These are phyloP conservation scores for Stomorhina lunata DNA, from an alignment of 2,888 invertebrate genomes.

Conservation along the genomic window DNA sequence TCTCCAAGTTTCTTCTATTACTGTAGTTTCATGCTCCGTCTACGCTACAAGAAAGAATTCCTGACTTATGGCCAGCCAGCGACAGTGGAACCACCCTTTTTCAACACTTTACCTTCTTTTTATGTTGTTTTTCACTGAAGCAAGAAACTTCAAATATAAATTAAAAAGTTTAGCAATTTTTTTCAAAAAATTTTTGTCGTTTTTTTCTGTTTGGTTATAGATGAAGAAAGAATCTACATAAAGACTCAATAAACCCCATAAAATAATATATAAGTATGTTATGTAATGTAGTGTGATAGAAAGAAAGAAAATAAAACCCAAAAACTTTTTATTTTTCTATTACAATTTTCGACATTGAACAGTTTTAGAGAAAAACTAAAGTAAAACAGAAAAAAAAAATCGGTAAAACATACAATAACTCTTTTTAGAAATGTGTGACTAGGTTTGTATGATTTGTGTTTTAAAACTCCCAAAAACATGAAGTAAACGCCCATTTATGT, in stretches of 20 bases:
- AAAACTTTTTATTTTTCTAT: conserved; percentile 20
- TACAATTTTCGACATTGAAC: conserved; percentile 33
- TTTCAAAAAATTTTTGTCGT: conserved; percentile 68
- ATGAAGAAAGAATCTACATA: conserved; percentile 65
- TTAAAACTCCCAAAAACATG: conserved; percentile 43
- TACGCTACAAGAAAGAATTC: conserved; percentile 9
- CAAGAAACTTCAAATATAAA: conserved; percentile 78
- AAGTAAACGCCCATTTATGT: conserved; percentile 62
- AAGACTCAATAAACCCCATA: conserved; percentile 65
- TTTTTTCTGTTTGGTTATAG: conserved; percentile 32
- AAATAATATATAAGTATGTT: conserved; percentile 19
- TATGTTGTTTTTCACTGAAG: conserved; percentile 42
- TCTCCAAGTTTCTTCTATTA: background rate
- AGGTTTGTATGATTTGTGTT: conserved; percentile 59
- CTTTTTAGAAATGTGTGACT: background rate
- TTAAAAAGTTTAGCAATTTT: conserved; percentile 78
- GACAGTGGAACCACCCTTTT: conserved; percentile 69
- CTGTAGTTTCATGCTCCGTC: background rate
- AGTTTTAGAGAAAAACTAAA: conserved; percentile 8
- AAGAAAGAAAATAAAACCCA: background rate
- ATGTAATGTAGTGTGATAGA: conserved; percentile 1
- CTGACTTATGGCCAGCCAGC: conserved; percentile 53
- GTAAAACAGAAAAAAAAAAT: background rate
- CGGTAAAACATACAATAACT: conserved; percentile 2
- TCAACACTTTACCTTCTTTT: conserved; percentile 73